Evolutionary conservation across 2,113 vertebrate genomes (phyloP), one percentile per base, ranked within the genome.

Genomic region (Cygnus atratus): DNA sequence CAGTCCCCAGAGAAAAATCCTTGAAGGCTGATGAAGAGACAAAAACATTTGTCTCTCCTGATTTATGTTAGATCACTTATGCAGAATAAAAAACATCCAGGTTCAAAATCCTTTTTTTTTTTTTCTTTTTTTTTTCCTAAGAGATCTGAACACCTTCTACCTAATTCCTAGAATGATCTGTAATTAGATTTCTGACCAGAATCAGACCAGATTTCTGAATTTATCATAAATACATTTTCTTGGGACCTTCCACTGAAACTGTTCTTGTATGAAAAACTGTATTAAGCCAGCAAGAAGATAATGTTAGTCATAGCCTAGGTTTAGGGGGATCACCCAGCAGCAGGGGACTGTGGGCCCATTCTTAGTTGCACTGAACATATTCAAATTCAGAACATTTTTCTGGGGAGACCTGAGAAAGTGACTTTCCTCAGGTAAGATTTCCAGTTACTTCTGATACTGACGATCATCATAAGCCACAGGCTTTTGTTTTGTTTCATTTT

Each of bases 381-480:
- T 71, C 10, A 91, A 88, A 81, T 61, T 65, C 13, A 77, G 44
- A 25, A 3, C 41, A 9, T 19, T 77, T 70, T 90, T 46, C 80
- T 52, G 21, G 22, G 11, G 6, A 52, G 7, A 3, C 39, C 31
- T 75, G n/a, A 81, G 50, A 84, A 83, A 78, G 5, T 35, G 10
- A 16, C 22, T 71, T 52, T n/a, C 2, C 3, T 91, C 0, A n/a
- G 0, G 2, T 15, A 48, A 6, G 67, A 39, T 65, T 77, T 95
- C 72, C 0, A 0, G 29, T 50, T 88, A 14, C 65, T 94, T 92
- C 68, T 79, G 19, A 35, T 70, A 33, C 16, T 62, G 44, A 39
- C 62, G 22, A 59, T 54, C 52, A 44, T 67, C 37, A 55, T 13
- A 70, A 91, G 17, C 9, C 62, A 71, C 11, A 1, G 13, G 28